Base-by-base conservation (phyloP, 2,888 invertebrate species). In the Sphaerophoria taeniata region DNA sequence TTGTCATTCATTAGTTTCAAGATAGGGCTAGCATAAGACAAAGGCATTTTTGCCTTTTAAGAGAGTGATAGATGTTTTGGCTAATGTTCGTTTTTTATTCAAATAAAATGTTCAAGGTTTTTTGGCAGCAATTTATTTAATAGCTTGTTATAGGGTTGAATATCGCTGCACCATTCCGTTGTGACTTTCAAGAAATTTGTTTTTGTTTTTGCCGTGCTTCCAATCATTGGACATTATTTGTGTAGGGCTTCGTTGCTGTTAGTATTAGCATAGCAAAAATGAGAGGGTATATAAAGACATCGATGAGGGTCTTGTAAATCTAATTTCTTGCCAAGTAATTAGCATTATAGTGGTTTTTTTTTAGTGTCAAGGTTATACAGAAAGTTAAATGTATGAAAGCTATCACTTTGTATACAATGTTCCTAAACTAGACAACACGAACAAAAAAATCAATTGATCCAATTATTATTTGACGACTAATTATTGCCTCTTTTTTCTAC, bases 321-420 rank as follows among this genome's bases (percentile, higher is more conserved):
- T 78, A 34, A 70, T 78, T 83, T 78, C 74, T 78, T 83, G 83
- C 63, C 83, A 83, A 83, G 83, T 83, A 79, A 83, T 83, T 83
- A 78, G 69, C 63, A 78, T 69, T 56, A 24, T 24, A 24, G 24
- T 24, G 1, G 1, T 24, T 39, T 43, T 11, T 43, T 9, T 45
- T 58, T 36, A 6, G 6, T 49, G n/a, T 65, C 74, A 83, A 83
- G 83, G 83, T 74, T 56, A 55, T 43, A 63, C 49, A 51, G 63
- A 63, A 70, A 39, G 47, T 45, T 53, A 65, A 74, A 47, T 34
- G 47, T 67, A 53, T 73, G 36, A 72, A 67, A 43, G 49, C 16
- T 43, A 74, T 39, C 39, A 63, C 39, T n/a, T 49, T 47, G 31
- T 39, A 63, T 67, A 56, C 60, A 34, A 34, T 16, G 34, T 47